These are phyloP conservation scores for Peucedramus taeniatus DNA, from an alignment of 2,113 vertebrate species.

Conservation along the genomic window DNA sequence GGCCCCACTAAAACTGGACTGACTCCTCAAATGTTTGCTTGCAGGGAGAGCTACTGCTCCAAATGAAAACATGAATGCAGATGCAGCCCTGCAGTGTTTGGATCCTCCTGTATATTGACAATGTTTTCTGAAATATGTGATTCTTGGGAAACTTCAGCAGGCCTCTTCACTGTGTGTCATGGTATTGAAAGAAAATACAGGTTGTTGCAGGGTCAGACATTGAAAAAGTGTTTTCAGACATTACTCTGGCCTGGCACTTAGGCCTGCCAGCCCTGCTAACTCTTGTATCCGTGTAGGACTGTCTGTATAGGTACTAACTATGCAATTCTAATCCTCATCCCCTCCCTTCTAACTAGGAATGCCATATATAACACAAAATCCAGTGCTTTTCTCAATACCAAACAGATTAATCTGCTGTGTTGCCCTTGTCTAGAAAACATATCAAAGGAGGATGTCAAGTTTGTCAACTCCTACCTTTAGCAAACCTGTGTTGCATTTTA, in stretches of 20 bases:
- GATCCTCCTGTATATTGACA: background rate
- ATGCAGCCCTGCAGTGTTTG: background rate
- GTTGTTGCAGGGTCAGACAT: background rate
- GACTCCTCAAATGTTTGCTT: background rate
- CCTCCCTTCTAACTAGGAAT: background rate
- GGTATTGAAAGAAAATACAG: background rate
- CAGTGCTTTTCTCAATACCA: background rate
- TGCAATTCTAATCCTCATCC: background rate
- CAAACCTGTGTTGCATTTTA: slow-evolving; percentile 27
- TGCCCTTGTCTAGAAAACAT: background rate
- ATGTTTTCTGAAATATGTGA: background rate
- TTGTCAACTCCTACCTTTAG: slow-evolving; percentile 39
- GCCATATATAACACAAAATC: background rate
- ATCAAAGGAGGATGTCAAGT: slow-evolving; percentile 43
- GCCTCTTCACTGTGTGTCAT: background rate
- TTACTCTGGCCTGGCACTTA: background rate
- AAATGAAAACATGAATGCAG: background rate
- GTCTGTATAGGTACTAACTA: background rate
- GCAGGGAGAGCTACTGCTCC: background rate
- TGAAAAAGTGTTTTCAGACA: background rate
- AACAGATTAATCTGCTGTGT: background rate
- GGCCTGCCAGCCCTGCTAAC: background rate
- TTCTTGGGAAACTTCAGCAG: background rate
- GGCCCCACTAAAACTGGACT: background rate
- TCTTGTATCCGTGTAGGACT: background rate